These are phyloP conservation scores for Zoroaster sp. DNA, from an alignment of 53 echinoderm and acorn worm genomes.

Conservation along the genomic window DNA sequence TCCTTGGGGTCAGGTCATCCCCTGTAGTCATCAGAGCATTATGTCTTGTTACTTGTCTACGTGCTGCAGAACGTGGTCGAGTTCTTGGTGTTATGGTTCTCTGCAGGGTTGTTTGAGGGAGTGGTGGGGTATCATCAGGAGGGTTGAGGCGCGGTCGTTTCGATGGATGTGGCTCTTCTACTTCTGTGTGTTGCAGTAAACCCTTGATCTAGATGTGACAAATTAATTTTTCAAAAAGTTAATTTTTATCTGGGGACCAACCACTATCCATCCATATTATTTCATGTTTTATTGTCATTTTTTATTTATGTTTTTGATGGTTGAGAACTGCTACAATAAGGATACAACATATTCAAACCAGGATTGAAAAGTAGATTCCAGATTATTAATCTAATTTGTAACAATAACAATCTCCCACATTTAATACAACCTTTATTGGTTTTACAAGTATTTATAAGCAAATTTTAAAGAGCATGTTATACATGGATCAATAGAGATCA, in stretches of 20 bases:
- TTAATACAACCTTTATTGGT: no score
- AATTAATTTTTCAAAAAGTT: background rate
- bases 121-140: background rate
- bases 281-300: background rate
- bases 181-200: slow-evolving; percentile 53
- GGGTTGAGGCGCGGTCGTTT: slow-evolving; percentile 40
- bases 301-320: background rate
- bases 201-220: slow-evolving; percentile 61
- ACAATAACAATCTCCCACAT: background rate
- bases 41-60: slow-evolving; percentile 7
- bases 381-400: background rate
- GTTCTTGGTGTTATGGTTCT: slow-evolving; percentile 52
- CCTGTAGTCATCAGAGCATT: slow-evolving; percentile 62
- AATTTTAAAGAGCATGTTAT: no score
- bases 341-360: background rate
- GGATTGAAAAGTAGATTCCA: background rate
- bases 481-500: background rate
- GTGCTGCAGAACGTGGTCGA: slow-evolving; percentile 18
- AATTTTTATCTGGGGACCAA: background rate
- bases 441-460: no score
- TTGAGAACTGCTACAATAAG: no score
- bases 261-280: background rate
- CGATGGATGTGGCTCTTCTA: slow-evolving; percentile 42
- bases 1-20: slow-evolving; percentile 68
- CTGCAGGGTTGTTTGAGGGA: no score